Evolutionary conservation across 1,140 invertebrate genomes (phyloP).

Genomic region (Drosophila lacteicornis): DNA sequence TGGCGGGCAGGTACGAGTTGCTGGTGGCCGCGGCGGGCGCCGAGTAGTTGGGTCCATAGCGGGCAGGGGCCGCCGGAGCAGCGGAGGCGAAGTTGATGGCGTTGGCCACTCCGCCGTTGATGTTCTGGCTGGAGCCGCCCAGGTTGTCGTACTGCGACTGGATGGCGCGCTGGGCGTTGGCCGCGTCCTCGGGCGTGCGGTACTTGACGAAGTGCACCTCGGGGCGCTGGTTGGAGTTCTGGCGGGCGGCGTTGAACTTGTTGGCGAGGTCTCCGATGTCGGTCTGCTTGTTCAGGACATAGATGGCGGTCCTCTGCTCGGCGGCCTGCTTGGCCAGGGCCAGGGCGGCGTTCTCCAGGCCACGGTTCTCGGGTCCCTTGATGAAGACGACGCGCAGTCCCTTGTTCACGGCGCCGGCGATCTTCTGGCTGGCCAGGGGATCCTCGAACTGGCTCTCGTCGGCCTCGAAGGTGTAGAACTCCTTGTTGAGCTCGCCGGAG

Average conservation of each 20-base stretch:
- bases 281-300: slow-evolving; percentile 71
- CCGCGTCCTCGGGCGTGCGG: slow-evolving; percentile 77
- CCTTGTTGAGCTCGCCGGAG: slow-evolving; percentile 69
- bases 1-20: slow-evolving; percentile 68
- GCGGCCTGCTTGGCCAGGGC: slow-evolving; percentile 76
- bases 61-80: slow-evolving; percentile 38
- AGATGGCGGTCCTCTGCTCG: slow-evolving; percentile 75
- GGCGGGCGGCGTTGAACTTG: slow-evolving; percentile 63
- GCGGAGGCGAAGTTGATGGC: slow-evolving; percentile 79
- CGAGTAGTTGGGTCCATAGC: slow-evolving; percentile 28
- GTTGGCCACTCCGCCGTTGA: slow-evolving; percentile 73
- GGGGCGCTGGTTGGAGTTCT: slow-evolving; percentile 60
- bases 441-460: slow-evolving; percentile 73
- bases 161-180: slow-evolving; percentile 71
- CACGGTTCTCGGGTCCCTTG: slow-evolving; percentile 78
- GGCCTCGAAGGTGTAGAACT: slow-evolving; percentile 74
- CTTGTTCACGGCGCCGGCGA: slow-evolving; percentile 59
- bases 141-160: slow-evolving; percentile 76
- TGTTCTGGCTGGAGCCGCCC: slow-evolving; percentile 59
- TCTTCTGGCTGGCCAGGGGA: slow-evolving; percentile 50
- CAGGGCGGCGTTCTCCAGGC: slow-evolving; percentile 76
- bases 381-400: slow-evolving; percentile 82
- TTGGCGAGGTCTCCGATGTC: slow-evolving; percentile 64
- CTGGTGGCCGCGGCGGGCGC: slow-evolving; percentile 56
- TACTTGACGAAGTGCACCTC: slow-evolving; percentile 83